These are phyloP conservation scores for Drosophila sechellia DNA, from an alignment of 1,140 invertebrate genomes.

Conservation along the genomic window DNA sequence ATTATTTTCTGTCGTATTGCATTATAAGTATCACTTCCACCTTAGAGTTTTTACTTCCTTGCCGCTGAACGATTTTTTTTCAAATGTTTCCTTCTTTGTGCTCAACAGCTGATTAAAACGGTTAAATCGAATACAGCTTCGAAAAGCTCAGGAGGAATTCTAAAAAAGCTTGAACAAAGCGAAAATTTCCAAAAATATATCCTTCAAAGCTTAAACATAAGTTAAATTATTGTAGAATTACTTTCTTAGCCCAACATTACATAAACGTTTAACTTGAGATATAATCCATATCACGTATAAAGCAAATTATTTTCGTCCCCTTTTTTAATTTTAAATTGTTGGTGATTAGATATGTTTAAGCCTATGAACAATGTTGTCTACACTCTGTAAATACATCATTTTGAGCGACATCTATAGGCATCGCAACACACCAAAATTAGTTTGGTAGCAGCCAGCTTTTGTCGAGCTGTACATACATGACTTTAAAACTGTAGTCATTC, in stretches of 20 bases:
- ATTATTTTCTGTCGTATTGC: neutral
- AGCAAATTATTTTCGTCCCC: too few species aligned
- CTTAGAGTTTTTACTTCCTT: conserved; percentile 55
- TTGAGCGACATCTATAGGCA: neutral
- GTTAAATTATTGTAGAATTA: too few species aligned
- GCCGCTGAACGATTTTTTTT: conserved; percentile 73
- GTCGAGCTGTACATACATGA: neutral
- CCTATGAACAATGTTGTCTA: neutral
- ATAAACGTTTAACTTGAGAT: neutral
- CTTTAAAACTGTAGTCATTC: neutral
- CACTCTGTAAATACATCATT: neutral
- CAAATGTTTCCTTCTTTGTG: conserved; percentile 54
- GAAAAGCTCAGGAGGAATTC: neutral
- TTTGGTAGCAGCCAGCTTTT: neutral
- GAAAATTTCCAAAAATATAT: neutral
- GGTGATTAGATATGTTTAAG: too few species aligned
- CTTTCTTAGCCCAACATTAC: neutral
- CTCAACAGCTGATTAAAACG: conserved; percentile 56
- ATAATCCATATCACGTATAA: neutral
- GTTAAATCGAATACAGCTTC: neutral
- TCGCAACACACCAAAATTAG: neutral
- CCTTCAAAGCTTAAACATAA: neutral
- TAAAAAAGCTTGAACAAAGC: conserved; percentile 12
- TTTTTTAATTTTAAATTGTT: too few species aligned
- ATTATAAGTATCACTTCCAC: neutral